Evolutionary conservation across 2,797 vertebrate genomes (phyloP), one percentile per base, ranked within the genome.

Genomic region (Eidolon dupreanum): DNA sequence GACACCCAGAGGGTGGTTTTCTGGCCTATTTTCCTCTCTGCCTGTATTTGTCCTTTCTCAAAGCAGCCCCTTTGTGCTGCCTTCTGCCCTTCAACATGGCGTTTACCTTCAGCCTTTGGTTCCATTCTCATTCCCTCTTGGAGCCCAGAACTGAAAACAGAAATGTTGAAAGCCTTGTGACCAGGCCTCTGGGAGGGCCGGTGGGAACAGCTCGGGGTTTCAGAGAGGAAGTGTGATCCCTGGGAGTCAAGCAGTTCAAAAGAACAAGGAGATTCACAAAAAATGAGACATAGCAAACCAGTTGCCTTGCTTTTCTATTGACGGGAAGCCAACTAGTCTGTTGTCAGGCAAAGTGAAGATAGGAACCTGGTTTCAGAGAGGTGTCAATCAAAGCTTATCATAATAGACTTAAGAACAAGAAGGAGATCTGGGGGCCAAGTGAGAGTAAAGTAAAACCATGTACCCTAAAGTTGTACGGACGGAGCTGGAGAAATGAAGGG

Each of bases 181-280:
- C 59, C 3, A 84, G 84, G 70, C 87, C 77, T 24, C 94, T 43
- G 75, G 70, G 46, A 75, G 90, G 79, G 55, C 51, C 65, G 4
- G 20, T 8, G 17, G 81, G 43, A 66, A 55, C 22, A 49, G 19
- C 84, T 46, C 13, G 1, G 55, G 57, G 38, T 81, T 88, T 90
- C 79, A 51, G 84, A 84, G 65, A 81, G 41, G 59, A 92, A 88
- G 82, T 6, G 0, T 77, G 87, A 88, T 6, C 16, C 73, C 8
- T 9, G 41, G 33, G 53, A 51, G 63, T 55, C 74, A 71, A 61
- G 28, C 12, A 19, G 22, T 43, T 83, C 22, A 36, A 28, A 82
- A 53, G 33, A 89, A 87, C 6, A 12, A 86, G 63, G 74, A 71
- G 49, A 13, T 51, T 55, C 68, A 11, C 12, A 0, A 3, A n/a